A percentile compares a stretch with the other conserved stretches of the same genome.
Evolutionary conservation across 2,797 vertebrate species (phyloP).

Genomic region (Rhynchotus rufescens): DNA sequence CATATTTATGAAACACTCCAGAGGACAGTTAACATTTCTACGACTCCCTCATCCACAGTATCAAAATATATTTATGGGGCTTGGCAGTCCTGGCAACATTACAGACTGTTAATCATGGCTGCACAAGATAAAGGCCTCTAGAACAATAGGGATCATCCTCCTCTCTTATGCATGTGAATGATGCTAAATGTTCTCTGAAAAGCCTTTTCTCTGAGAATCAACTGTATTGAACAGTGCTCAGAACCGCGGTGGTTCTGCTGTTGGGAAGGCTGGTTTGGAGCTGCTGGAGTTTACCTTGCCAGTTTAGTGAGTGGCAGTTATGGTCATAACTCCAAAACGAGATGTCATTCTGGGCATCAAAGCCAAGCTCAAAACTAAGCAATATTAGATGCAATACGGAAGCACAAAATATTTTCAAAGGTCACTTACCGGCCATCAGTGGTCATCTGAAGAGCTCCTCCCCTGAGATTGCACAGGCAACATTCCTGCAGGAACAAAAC

Average conservation of each 20-base stretch:
- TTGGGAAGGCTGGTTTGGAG: not conserved
- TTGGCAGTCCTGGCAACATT: not conserved
- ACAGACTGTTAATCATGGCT: not conserved
- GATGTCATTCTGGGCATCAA: not conserved
- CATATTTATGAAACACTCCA: not conserved
- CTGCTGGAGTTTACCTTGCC: not conserved
- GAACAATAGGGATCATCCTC: not conserved
- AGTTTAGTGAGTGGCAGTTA: rapidly evolving
- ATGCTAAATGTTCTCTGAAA: not conserved
- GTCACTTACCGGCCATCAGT: constrained; percentile 86
- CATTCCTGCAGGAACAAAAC: constrained; percentile 86
- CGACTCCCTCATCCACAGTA: not conserved
- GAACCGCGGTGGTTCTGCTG: not conserved
- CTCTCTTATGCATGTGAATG: not conserved
- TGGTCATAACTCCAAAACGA: not conserved
- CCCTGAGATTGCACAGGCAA: constrained; percentile 93
- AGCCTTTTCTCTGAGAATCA: not conserved
- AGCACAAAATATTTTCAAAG: not conserved
- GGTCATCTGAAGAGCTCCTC: constrained; percentile 93
- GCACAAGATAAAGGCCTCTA: not conserved
- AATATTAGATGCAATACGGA: not conserved
- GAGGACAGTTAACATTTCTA: constrained; percentile 55
- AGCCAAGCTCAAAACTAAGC: not conserved
- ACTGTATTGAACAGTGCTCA: not conserved
- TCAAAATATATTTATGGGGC: not conserved